Percentiles rank a stretch among this genome's conserved stretches.
Evolutionary conservation across 2,113 vertebrate species (phyloP).

Genomic region (Panthera leo): DNA sequence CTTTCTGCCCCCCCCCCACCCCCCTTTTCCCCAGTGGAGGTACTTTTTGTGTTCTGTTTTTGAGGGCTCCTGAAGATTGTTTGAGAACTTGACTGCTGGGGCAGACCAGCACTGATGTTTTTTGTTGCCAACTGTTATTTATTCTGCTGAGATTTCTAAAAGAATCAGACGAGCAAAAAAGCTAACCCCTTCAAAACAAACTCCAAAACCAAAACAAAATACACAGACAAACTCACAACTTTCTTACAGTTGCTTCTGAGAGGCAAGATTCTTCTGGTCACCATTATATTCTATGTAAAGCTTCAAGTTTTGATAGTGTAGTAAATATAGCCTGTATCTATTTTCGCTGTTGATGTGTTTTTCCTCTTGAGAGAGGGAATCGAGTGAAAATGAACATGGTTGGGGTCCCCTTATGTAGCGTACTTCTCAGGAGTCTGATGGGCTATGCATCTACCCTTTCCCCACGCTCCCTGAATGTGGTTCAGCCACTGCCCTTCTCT

Average conservation of each 20-base stretch:
- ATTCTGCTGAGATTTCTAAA: conserved; percentile 38
- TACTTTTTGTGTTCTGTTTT: not conserved
- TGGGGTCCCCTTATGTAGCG: not conserved
- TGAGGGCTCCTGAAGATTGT: not conserved
- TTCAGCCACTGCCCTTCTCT: not conserved
- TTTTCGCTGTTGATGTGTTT: not conserved
- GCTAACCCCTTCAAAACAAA: not conserved
- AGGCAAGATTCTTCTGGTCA: not conserved
- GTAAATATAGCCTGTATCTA: not conserved
- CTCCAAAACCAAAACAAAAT: not conserved
- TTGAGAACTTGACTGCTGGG: conserved; percentile 39
- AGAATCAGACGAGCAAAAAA: not conserved
- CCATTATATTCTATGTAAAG: not conserved
- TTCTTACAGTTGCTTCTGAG: not conserved
- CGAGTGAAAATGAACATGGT: not conserved
- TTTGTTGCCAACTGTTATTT: conserved; percentile 4
- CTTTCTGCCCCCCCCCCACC: not conserved
- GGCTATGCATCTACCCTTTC: not conserved
- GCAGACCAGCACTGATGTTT: not conserved
- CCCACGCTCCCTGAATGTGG: not conserved
- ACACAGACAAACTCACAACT: not conserved
- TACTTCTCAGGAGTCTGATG: not conserved
- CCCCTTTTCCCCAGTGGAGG: not conserved
- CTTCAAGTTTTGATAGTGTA: not conserved
- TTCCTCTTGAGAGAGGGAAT: not conserved